phyloP scores from a whole-genome alignment of 2,113 vertebrate species.

The Mustela lutreola region DNA sequence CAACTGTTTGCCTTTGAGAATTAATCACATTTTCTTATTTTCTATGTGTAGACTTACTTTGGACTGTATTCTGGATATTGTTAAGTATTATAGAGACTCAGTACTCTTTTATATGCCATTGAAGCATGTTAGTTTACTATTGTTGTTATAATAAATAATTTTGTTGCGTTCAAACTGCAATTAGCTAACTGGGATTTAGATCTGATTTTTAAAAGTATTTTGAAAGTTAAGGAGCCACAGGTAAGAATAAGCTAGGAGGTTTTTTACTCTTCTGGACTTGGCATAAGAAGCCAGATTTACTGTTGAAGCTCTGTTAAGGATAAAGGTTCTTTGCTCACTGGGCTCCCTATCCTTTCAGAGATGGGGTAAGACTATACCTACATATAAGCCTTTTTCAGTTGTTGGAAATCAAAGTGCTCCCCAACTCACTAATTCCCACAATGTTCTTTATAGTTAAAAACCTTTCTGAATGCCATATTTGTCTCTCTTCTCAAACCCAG shows the following conservation, averaged over 20 bases:
- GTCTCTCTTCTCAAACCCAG: neutral
- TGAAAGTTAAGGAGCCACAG: neutral
- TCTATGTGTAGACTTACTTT: neutral
- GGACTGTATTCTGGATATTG: neutral
- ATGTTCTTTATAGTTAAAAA: neutral
- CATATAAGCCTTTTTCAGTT: neutral
- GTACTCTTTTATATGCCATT: neutral
- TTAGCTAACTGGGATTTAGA: neutral
- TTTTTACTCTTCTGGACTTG: neutral
- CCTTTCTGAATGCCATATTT: neutral
- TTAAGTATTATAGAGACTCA: neutral
- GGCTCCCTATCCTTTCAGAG: neutral
- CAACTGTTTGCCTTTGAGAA: neutral
- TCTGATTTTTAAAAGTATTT: neutral
- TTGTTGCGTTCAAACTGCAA: neutral
- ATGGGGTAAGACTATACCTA: neutral
- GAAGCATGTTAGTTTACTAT: neutral
- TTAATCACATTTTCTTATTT: neutral
- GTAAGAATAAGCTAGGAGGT: neutral
- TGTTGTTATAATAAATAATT: neutral
- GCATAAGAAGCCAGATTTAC: neutral
- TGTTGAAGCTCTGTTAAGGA: neutral
- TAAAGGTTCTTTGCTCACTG: neutral
- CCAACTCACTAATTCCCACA: neutral
- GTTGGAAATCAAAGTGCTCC: neutral